Percentiles rank a stretch among this genome's conserved stretches.
Evolutionary conservation across 2,888 invertebrate genomes (phyloP).

Genomic region (Orthosia cruda): DNA sequence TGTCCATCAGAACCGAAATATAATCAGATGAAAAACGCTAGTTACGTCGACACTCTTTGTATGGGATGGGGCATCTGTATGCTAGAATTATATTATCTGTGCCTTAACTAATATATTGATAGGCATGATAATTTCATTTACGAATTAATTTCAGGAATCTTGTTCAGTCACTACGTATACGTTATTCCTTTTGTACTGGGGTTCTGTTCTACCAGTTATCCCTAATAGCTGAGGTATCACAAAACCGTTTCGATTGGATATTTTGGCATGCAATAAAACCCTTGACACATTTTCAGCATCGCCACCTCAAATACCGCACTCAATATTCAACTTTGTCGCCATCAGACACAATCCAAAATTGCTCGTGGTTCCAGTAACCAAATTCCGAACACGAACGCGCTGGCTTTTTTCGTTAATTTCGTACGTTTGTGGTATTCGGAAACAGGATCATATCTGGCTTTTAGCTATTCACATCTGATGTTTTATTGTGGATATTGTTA

Average conservation of each 20-base stretch:
- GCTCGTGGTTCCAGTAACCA: slow-evolving; percentile 10
- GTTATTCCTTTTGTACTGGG: background rate
- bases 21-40: too few species aligned
- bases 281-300: slow-evolving; percentile 54
- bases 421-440: slow-evolving; percentile 53
- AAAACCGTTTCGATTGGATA: slow-evolving; percentile 41
- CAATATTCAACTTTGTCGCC: slow-evolving; percentile 14
- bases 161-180: background rate
- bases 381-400: slow-evolving; percentile 52
- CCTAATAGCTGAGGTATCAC: slow-evolving; percentile 36
- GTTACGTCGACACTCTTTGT: too few species aligned
- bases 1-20: too few species aligned
- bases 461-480: slow-evolving; percentile 37
- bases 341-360: slow-evolving; percentile 25
- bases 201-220: slow-evolving; percentile 14
- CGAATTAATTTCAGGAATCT: background rate
- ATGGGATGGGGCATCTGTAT: too few species aligned
- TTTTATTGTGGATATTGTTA: slow-evolving; percentile 36
- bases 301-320: background rate
- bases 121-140: too few species aligned
- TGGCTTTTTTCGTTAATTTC: slow-evolving; percentile 56
- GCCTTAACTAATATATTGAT: background rate
- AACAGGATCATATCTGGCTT: slow-evolving; percentile 56
- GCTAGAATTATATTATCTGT: too few species aligned
- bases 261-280: slow-evolving; percentile 60